Base-by-base conservation (phyloP, 2,888 invertebrate genomes). In the Leptopilina myrica region DNA sequence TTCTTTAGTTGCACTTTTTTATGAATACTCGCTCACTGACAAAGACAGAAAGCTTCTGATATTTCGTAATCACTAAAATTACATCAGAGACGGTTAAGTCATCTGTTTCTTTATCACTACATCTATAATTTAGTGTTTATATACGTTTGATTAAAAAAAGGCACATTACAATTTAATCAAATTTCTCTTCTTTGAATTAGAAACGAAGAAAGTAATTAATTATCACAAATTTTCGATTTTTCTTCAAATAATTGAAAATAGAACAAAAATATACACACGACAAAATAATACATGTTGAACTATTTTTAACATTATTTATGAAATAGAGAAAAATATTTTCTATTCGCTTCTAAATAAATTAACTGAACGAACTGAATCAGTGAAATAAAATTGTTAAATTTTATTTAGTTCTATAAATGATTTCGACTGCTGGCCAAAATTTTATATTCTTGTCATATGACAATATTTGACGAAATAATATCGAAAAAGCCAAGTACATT, bases 41-140 rank as follows among this genome's bases (percentile, higher is more conserved):
- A 73, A 40, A 73, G 56, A 40, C 73, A 56, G 53, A 73, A 56
- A 73, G 33, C 73, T 56, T 73, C 33, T 40, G 33, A 56, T 73
- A 73, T 73, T 73, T 73, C 73, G 40, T 59, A 59, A 73, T 40
- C 73, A 33, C 40, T 73, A 59, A 56, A 56, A 56, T 73, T 73
- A 73, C 73, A 73, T 40, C 56, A 73, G 56, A 53, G 73, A 73
- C 33, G 56, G 15, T 73, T 33, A 69, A 69, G 53, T 73, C 11
- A 33, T 73, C 5, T 40, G 40, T 40, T 73, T 56, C 69, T 73
- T 59, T 73, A 59, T 12, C 40, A n/a, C 1, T n/a, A 33, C 15
- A 59, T n/a, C 26, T 73, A 59, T 15, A 59, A 15, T 56, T 73
- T 73, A 56, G 8, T 56, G n/a, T 62, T 62, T 62, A 62, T 62